phyloP scores from a whole-genome alignment of 2,797 vertebrate species.

The Coregonus suidteri region DNA sequence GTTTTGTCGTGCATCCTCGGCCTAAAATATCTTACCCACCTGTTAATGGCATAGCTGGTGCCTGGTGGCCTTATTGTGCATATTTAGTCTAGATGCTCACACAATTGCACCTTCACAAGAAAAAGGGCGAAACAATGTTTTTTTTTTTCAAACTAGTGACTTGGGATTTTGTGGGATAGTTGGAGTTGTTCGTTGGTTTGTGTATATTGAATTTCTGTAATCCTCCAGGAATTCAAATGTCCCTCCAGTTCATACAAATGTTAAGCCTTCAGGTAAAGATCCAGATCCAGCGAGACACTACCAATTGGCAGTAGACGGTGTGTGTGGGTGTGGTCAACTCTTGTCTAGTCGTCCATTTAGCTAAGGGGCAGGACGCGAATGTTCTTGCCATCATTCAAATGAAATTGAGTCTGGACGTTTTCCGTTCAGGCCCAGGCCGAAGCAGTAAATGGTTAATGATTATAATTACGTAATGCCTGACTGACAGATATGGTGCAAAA shows the following conservation, averaged over 20 bases:
- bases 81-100: conserved; percentile 64
- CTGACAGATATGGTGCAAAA: conserved; percentile 40
- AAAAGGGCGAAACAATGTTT: conserved; percentile 39
- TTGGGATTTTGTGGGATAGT: conserved; percentile 47
- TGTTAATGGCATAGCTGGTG: conserved; percentile 61
- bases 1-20: too few species aligned
- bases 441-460: conserved; percentile 47
- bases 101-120: conserved; percentile 49
- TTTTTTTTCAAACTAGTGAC: conserved; percentile 43
- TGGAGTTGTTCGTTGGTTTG: conserved; percentile 41
- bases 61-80: conserved; percentile 42
- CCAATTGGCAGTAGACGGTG: conserved; percentile 37
- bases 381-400: conserved; percentile 55
- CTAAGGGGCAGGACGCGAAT: conserved; percentile 50
- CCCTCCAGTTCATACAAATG: conserved; percentile 45
- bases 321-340: conserved; percentile 37
- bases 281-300: conserved; percentile 23
- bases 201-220: conserved; percentile 39
- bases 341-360: conserved; percentile 54
- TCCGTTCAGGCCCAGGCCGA: conserved; percentile 44
- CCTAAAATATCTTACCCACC: conserved; percentile 59
- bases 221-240: conserved; percentile 51
- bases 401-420: conserved; percentile 57
- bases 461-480: conserved; percentile 43
- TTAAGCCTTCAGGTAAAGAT: conserved; percentile 49